Evolutionary conservation across 2,888 invertebrate species (phyloP), one percentile per base, ranked within the genome.

Genomic region (Archips crataeganus): DNA sequence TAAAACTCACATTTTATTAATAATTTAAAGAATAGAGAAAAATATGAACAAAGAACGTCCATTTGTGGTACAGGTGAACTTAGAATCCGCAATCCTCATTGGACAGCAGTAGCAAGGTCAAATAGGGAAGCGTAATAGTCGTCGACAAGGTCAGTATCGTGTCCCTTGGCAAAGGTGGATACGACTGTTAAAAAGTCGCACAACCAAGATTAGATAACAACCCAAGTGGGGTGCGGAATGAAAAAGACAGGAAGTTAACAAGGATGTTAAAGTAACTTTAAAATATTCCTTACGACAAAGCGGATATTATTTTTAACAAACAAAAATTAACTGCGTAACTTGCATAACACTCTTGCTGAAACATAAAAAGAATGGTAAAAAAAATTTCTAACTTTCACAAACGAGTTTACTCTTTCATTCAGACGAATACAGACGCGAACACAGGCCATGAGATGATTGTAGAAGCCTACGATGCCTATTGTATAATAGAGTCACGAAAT

Each of bases 191-290:
- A 64, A 63, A 61, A 65, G 51, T 74, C 36, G 69, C 34, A 47
- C 57, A n/a, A 42, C 59, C 63, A 61, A 74, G 70, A 74, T 74
- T 61, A 74, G 74, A 74, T 70, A 74, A 74, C 69, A 34, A 73
- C 68, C 73, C 51, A 70, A 64, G 65, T 69, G 64, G 74, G 74
- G 74, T 60, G 65, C 51, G 74, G 60, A 61, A 74, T 70, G 32
- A 39, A 32, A 65, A 64, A 70, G 42, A 70, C 64, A 63, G 74
- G 74, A 74, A 65, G 65, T 61, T 65, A 69, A 59, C 68, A 68
- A 73, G 63, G 63, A 68, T 69, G 69, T 65, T 60, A 45, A 59
- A 45, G 59, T 54, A 70, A 36, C 57, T 10, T 59, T 23, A 36
- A 36, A 59, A 64, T 70, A 11, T 13, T 15, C 13, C 13, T 13